A percentile compares a stretch with the other conserved stretches of the same genome.
Conservation (phyloP, 37 sponge, comb jelly and placozoan genomes). For the Ephydatia muelleri region DNA sequence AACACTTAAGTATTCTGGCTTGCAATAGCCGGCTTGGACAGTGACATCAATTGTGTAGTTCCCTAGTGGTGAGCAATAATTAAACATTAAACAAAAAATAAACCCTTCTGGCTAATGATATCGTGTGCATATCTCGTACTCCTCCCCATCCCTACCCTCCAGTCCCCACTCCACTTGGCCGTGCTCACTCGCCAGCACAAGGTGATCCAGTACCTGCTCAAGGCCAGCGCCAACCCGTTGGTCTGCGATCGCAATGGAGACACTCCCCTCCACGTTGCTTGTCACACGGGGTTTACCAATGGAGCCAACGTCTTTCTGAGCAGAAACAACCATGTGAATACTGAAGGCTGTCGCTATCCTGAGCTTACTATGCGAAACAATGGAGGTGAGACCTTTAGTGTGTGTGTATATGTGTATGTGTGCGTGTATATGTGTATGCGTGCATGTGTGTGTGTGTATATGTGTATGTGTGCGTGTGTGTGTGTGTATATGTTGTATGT, state of each 20-base stretch:
- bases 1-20: too few species aligned
- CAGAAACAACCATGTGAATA: constrained; percentile 54
- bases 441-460: not conserved
- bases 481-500: not conserved
- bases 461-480: too few species aligned
- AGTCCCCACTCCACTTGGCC: constrained; percentile 88
- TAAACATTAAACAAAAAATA: too few species aligned
- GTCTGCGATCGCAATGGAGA: constrained; percentile 84
- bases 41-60: too few species aligned
- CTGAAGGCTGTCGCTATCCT: constrained; percentile 64
- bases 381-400: constrained; percentile 38
- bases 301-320: constrained; percentile 50
- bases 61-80: not conserved
- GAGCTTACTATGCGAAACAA: constrained; percentile 66
- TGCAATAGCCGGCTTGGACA: too few species aligned
- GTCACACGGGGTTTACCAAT: constrained; percentile 65
- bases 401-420: not conserved
- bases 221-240: constrained; percentile 73
- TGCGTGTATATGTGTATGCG: not conserved
- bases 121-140: not conserved
- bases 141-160: not conserved
- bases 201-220: constrained; percentile 72
- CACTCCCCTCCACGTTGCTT: constrained; percentile 86
- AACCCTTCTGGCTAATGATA: not conserved
- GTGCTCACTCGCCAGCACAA: constrained; percentile 81